A percentile compares a stretch with the other conserved stretches of the same genome.
These are phyloP conservation scores for Lapara coniferarum DNA, from an alignment of 2,888 invertebrate species.

Conservation along the genomic window DNA sequence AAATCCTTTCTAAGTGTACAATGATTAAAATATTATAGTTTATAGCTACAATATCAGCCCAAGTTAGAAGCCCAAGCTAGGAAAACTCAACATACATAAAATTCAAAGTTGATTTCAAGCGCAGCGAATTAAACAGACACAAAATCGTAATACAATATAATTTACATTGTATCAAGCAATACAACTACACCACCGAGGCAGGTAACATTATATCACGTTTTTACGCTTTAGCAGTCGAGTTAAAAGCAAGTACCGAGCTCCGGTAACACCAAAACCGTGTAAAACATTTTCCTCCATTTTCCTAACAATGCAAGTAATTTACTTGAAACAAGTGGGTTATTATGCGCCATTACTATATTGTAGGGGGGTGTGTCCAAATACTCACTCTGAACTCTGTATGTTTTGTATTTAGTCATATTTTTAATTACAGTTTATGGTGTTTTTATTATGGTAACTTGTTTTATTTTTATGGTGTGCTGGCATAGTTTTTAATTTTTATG, in stretches of 20 bases:
- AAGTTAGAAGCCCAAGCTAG: no score
- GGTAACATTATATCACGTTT: no score
- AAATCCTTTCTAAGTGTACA: no score
- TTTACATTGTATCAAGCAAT: no score
- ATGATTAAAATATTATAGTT: no score
- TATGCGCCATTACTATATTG: constrained; percentile 10
- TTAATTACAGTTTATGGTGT: constrained; percentile 17
- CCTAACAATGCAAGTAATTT: constrained; percentile 21
- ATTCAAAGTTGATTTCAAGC: no score
- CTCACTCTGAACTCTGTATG: constrained; percentile 4
- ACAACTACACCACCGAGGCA: no score
- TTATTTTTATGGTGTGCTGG: constrained; percentile 1
- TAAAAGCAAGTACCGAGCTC: background rate
- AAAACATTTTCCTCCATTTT: constrained; percentile 19
- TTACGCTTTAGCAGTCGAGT: background rate
- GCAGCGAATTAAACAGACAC: no score
- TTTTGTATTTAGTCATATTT: constrained; percentile 21
- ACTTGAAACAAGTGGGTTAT: constrained; percentile 16
- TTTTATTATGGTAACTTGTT: constrained; percentile 11
- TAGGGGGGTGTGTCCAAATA: constrained; percentile 17
- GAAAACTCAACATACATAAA: no score
- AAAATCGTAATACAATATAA: no score
- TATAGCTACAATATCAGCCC: no score
- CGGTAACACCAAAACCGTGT: constrained; percentile 19
- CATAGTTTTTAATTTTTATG: constrained; percentile 4